These are phyloP conservation scores for Caloenas nicobarica DNA, from an alignment of 2,113 vertebrate species.

Conservation along the genomic window DNA sequence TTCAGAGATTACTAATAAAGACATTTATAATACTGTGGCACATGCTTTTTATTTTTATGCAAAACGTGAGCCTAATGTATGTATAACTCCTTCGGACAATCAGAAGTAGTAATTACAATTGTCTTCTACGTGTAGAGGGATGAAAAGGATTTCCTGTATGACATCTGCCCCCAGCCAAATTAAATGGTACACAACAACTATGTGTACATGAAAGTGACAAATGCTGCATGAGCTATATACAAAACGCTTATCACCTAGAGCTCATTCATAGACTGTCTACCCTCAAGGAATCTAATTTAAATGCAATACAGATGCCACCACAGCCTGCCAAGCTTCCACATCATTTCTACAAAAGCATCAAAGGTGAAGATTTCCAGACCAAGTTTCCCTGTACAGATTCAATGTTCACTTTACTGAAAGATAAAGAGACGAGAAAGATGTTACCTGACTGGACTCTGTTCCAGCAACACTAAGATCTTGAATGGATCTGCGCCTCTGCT, in stretches of 20 bases:
- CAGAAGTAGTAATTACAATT: background rate
- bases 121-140: background rate
- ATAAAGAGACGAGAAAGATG: background rate
- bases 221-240: background rate
- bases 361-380: slow-evolving; percentile 13
- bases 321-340: background rate
- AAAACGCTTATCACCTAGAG: background rate
- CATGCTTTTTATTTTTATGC: background rate
- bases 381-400: background rate
- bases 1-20: background rate
- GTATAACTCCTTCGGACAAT: background rate
- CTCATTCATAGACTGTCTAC: slow-evolving; percentile 12
- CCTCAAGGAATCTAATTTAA: background rate
- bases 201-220: background rate
- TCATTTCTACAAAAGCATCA: background rate
- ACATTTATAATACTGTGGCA: background rate
- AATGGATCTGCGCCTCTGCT: slow-evolving; percentile 93
- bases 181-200: background rate
- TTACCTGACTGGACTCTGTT: slow-evolving; percentile 95
- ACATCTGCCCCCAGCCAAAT: background rate
- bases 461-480: slow-evolving; percentile 91
- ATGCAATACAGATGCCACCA: background rate
- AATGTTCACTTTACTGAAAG: slow-evolving; percentile 9
- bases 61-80: background rate
- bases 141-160: background rate